phyloP scores from a whole-genome alignment of 2,797 vertebrate genomes.

The Rachycentron canadum region DNA sequence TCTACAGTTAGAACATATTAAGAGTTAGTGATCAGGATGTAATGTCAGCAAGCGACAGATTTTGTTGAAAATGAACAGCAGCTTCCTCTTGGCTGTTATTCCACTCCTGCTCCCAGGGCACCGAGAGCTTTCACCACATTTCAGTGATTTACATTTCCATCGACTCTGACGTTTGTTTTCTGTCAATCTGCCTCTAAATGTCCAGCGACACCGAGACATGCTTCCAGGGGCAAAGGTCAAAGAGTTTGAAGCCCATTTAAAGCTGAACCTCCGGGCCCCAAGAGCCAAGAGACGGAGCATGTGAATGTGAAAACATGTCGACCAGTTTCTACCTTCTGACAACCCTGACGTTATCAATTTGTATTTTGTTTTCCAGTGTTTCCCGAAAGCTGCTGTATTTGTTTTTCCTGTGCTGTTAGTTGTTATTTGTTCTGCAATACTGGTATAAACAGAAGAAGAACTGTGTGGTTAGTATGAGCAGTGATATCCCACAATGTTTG shows the following conservation, averaged over 20 bases:
- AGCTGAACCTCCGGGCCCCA: slow-evolving; percentile 42
- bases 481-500: neutral
- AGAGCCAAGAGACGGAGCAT: slow-evolving; percentile 6
- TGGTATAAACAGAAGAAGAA: neutral
- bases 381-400: neutral
- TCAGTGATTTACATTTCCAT: slow-evolving; percentile 79
- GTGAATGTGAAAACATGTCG: slow-evolving; percentile 26
- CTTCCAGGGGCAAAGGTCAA: slow-evolving; percentile 77
- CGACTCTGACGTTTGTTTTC: slow-evolving; percentile 75
- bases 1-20: neutral
- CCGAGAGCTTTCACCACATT: slow-evolving; percentile 71
- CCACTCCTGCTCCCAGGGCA: slow-evolving; percentile 48
- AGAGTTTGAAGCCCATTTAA: slow-evolving; percentile 68
- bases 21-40: neutral
- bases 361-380: neutral
- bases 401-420: neutral
- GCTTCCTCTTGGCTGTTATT: slow-evolving; percentile 46
- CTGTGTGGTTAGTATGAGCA: neutral
- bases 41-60: neutral
- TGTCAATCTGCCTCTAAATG: slow-evolving; percentile 76
- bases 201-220: slow-evolving; percentile 62
- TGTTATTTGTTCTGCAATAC: neutral
- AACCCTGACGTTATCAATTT: neutral
- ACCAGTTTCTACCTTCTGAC: neutral
- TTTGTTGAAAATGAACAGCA: slow-evolving; percentile 52